A percentile compares a stretch with the other conserved stretches of the same genome.
phyloP scores from a whole-genome alignment of 2,797 vertebrate species.

The Hemibagrus guttatus region DNA sequence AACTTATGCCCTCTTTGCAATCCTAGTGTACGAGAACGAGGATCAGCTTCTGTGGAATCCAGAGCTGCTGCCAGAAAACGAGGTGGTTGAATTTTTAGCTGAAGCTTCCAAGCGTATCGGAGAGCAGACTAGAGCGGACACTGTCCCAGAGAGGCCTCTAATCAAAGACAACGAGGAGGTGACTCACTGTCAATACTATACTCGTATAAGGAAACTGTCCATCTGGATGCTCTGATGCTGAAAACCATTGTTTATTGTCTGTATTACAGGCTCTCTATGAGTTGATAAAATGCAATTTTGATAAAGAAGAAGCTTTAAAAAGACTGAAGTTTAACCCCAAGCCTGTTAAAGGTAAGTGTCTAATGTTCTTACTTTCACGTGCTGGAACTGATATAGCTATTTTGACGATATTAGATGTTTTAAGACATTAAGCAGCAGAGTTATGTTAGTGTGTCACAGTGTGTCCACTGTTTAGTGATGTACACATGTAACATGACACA shows the following conservation, averaged over 20 bases:
- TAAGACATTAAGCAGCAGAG: no score
- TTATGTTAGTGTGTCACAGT: neutral
- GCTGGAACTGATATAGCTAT: neutral
- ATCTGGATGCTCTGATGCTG: neutral
- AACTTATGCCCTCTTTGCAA: conserved; percentile 16
- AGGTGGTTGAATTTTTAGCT: conserved; percentile 89
- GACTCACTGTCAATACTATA: neutral
- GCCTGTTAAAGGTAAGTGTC: conserved; percentile 88
- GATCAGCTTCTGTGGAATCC: conserved; percentile 98
- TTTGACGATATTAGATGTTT: neutral
- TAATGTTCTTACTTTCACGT: neutral
- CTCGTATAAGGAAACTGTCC: neutral
- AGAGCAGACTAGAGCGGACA: conserved; percentile 90
- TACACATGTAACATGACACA: neutral
- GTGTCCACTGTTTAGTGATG: neutral
- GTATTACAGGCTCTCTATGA: conserved; percentile 88
- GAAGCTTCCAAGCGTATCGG: conserved; percentile 90
- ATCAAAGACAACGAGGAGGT: conserved; percentile 99
- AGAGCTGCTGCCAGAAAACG: conserved; percentile 87
- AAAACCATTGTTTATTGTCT: conserved; percentile 16
- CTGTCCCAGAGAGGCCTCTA: conserved; percentile 93
- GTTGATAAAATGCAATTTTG: conserved; percentile 95
- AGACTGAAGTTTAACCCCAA: conserved; percentile 92
- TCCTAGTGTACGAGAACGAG: conserved; percentile 93
- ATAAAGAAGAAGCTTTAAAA: conserved; percentile 92